Evolutionary conservation across 2,888 invertebrate genomes (phyloP).

Genomic region (Leucophora obtusa): DNA sequence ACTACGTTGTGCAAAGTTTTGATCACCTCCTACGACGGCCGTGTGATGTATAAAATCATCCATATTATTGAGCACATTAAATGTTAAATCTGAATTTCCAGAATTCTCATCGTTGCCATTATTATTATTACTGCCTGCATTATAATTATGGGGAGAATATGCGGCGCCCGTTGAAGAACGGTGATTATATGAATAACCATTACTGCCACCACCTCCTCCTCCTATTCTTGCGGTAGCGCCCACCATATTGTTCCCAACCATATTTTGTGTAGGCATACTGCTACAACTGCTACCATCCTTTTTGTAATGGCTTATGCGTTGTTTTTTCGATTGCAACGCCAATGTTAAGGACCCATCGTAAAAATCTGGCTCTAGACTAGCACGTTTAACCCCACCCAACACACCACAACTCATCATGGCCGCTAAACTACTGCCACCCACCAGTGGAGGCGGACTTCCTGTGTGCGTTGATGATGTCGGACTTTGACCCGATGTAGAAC

Average conservation of each 20-base stretch:
- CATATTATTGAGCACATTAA: constrained; percentile 75
- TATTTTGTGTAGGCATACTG: constrained; percentile 10
- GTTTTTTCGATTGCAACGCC: constrained; percentile 82
- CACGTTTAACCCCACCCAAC: constrained; percentile 79
- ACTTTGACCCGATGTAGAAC: constrained; percentile 88
- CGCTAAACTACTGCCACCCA: constrained; percentile 69
- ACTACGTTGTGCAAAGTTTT: constrained; percentile 45
- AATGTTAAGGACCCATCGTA: constrained; percentile 81
- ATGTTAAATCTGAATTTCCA: constrained; percentile 74
- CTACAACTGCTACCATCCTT: constrained; percentile 77
- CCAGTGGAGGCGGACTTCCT: constrained; percentile 84
- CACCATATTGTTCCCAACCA: constrained; percentile 54
- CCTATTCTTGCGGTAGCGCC: constrained; percentile 53
- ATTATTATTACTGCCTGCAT: constrained; percentile 60
- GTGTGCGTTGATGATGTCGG: constrained; percentile 86
- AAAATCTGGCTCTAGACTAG: constrained; percentile 79
- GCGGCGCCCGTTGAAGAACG: constrained; percentile 59
- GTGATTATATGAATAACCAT: constrained; percentile 42
- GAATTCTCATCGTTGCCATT: constrained; percentile 70
- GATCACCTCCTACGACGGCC: constrained; percentile 53
- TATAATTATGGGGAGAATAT: constrained; percentile 70
- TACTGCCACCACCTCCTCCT: constrained; percentile 35
- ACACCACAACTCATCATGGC: constrained; percentile 73
- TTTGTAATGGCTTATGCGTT: constrained; percentile 91
- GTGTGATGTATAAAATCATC: constrained; percentile 73